Evolutionary conservation across 2,113 vertebrate species (phyloP).

Genomic region (Corythornis vintsioides): DNA sequence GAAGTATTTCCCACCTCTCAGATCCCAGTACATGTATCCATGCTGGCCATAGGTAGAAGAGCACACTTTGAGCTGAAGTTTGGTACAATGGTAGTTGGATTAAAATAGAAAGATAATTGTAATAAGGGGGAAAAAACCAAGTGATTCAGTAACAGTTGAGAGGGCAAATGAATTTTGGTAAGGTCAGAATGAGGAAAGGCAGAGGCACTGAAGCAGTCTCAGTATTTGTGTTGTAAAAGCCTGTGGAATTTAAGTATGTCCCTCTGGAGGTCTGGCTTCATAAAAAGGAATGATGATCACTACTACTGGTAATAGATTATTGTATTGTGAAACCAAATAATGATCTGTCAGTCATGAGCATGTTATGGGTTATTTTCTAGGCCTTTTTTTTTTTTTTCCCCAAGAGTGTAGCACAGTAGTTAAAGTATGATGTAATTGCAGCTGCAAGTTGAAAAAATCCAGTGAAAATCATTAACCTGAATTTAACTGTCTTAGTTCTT

Average conservation of each 20-base stretch:
- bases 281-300: background rate
- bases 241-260: background rate
- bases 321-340: background rate
- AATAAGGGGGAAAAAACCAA: fast-evolving
- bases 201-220: background rate
- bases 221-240: background rate
- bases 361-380: background rate
- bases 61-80: background rate
- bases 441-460: background rate
- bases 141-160: background rate
- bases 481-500: background rate
- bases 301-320: background rate
- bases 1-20: background rate
- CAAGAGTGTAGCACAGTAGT: background rate
- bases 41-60: background rate
- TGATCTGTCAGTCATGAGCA: background rate
- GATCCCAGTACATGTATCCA: background rate
- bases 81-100: background rate
- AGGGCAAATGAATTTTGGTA: background rate
- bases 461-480: background rate
- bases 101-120: background rate
- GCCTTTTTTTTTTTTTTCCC: background rate
- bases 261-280: background rate
- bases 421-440: background rate
- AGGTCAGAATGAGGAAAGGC: background rate